Conservation (phyloP, 2,797 vertebrate genomes). For the Leptoclinus maculatus region DNA sequence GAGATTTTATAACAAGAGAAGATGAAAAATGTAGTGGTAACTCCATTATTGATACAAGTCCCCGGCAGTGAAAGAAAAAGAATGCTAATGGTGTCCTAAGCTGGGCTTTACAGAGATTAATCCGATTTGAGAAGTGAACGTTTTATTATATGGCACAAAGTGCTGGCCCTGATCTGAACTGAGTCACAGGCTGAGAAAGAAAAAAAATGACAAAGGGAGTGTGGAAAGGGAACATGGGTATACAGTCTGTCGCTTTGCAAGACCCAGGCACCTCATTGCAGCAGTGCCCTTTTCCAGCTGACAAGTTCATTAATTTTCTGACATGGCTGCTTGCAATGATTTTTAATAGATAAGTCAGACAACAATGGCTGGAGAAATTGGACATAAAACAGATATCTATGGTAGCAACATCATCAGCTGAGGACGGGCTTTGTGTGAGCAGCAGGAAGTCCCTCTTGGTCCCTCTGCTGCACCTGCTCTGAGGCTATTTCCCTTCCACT, state of each 20-base stretch:
- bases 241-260: conserved; percentile 67
- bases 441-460: conserved; percentile 61
- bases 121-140: conserved; percentile 79
- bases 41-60: conserved; percentile 83
- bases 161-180: conserved; percentile 72
- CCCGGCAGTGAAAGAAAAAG: conserved; percentile 74
- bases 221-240: conserved; percentile 58
- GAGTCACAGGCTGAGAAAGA: conserved; percentile 62
- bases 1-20: conserved; percentile 73
- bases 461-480: conserved; percentile 70
- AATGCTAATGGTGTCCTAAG: conserved; percentile 82
- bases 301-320: conserved; percentile 80
- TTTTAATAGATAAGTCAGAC: conserved; percentile 75
- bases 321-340: conserved; percentile 65
- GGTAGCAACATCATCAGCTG: conserved; percentile 55
- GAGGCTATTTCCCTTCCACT: conserved; percentile 54
- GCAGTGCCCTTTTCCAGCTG: conserved; percentile 72
- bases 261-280: conserved; percentile 68
- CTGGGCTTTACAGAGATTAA: conserved; percentile 80
- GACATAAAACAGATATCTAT: conserved; percentile 63
- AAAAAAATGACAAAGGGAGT: conserved; percentile 62
- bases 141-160: conserved; percentile 74
- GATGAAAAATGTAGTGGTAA: conserved; percentile 74
- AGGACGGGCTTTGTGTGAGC: conserved; percentile 68
- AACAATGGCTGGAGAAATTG: conserved; percentile 67